phyloP scores from a whole-genome alignment of 2,113 vertebrate species.

The Puntigrus tetrazona region DNA sequence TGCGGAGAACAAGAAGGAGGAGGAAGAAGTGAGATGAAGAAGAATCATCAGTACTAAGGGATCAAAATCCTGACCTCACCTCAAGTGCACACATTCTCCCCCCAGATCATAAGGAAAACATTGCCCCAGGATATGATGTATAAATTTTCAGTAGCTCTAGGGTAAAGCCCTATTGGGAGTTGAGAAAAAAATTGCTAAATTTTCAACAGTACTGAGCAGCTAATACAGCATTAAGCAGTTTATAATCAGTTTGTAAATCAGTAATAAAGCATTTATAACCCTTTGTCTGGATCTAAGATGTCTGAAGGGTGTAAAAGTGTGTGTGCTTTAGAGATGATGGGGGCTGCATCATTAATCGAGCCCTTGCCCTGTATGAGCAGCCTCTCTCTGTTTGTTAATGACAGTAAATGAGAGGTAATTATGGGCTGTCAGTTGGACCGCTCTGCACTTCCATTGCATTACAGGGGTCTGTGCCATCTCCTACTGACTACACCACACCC shows the following conservation, averaged over 20 bases:
- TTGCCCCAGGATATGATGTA: neutral
- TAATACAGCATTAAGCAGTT: neutral
- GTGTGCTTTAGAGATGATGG: conserved; percentile 58
- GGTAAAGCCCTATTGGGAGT: neutral
- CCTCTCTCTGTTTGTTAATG: conserved; percentile 55
- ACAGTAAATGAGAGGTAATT: conserved; percentile 51
- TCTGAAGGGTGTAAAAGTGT: conserved; percentile 52
- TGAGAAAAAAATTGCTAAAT: conserved; percentile 4
- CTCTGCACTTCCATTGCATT: conserved; percentile 34
- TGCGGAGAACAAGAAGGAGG: neutral
- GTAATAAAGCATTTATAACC: neutral
- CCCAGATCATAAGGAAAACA: conserved; percentile 8
- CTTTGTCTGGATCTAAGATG: neutral
- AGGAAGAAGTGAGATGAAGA: neutral
- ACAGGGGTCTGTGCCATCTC: conserved; percentile 26
- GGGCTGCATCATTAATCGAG: conserved; percentile 52
- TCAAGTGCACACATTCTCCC: neutral
- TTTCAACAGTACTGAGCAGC: neutral
- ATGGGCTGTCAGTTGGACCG: conserved; percentile 32
- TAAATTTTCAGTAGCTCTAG: conserved; percentile 4
- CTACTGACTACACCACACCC: neutral
- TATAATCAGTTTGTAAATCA: neutral
- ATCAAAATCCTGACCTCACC: neutral
- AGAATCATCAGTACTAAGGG: neutral
- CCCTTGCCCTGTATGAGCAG: conserved; percentile 36